Percentiles rank a stretch among this genome's conserved stretches.
These are phyloP conservation scores for Taenioides sp. DNA, from an alignment of 2,797 vertebrate species.

Conservation along the genomic window DNA sequence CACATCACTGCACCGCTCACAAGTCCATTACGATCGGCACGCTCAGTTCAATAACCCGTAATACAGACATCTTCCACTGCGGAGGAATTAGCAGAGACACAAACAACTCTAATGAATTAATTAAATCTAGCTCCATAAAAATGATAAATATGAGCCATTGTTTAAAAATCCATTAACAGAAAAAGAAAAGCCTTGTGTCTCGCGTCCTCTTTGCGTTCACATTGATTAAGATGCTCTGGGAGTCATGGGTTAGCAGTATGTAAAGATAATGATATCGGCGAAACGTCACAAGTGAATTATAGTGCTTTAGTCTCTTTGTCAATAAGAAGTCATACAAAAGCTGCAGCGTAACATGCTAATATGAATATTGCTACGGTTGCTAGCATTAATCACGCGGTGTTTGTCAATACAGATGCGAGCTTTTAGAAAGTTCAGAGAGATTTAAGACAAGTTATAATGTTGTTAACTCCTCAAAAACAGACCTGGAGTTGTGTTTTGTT, in stretches of 20 bases:
- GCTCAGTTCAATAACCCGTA: neutral
- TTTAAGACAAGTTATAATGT: no score
- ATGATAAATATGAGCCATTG: conserved; percentile 4
- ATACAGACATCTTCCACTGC: conserved; percentile 5
- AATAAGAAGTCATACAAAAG: neutral
- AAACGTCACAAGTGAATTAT: conserved; percentile 2
- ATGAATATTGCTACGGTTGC: neutral
- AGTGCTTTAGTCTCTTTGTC: neutral
- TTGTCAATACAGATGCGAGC: neutral
- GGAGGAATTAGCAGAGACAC: conserved; percentile 5
- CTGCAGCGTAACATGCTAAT: neutral
- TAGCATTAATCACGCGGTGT: neutral
- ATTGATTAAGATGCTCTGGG: conserved; percentile 2
- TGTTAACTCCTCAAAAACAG: no score
- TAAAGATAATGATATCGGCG: neutral
- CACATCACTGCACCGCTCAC: conserved; percentile 31
- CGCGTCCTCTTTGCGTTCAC: neutral
- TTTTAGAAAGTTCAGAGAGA: neutral
- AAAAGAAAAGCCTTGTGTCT: neutral
- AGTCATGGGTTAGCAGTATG: conserved; percentile 6
- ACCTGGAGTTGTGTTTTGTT: no score
- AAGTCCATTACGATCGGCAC: conserved; percentile 24
- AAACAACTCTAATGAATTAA: conserved; percentile 6
- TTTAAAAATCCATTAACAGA: conserved; percentile 9
- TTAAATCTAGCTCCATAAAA: conserved; percentile 10